Conservation (phyloP, 2,113 vertebrate species). For the Dolichotis patagonum region DNA sequence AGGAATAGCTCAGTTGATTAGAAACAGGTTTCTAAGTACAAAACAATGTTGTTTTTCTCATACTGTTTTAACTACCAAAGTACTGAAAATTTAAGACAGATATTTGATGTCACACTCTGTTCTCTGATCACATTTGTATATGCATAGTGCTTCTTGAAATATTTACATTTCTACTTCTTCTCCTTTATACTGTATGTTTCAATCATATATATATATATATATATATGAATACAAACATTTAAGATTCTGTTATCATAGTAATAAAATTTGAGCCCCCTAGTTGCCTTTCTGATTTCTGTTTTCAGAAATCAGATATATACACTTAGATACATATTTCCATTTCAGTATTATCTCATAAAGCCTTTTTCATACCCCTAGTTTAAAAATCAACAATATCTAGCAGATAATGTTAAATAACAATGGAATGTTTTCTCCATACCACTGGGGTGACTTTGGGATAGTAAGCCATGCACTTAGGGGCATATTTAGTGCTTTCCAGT, state of each 20-base stretch:
- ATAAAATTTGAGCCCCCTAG: constrained; percentile 48
- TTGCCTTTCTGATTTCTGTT: constrained; percentile 56
- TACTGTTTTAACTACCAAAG: constrained; percentile 84
- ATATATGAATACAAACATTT: not conserved
- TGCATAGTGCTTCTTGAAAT: constrained; percentile 55
- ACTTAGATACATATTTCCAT: constrained; percentile 21
- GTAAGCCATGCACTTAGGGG: not conserved
- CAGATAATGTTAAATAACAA: constrained; percentile 39
- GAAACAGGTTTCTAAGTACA: constrained; percentile 88
- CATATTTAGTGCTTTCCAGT: constrained; percentile 6
- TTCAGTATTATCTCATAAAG: constrained; percentile 35
- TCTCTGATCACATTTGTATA: constrained; percentile 60
- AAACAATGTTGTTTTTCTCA: constrained; percentile 87
- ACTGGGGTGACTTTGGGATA: not conserved
- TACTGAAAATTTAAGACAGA: constrained; percentile 82
- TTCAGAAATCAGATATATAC: too few relatives aligned
- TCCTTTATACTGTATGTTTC: constrained; percentile 55
- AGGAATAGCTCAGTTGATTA: constrained; percentile 89
- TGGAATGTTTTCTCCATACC: constrained; percentile 1
- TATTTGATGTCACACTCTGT: constrained; percentile 69
- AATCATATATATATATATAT: not conserved
- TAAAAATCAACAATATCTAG: constrained; percentile 12
- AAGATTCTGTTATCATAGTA: constrained; percentile 56
- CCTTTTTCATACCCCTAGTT: constrained; percentile 22
- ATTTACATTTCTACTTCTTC: constrained; percentile 66